Evolutionary conservation across 1,140 invertebrate genomes (phyloP), one percentile per base, ranked within the genome.

Genomic region (Magallana ariakensis): DNA sequence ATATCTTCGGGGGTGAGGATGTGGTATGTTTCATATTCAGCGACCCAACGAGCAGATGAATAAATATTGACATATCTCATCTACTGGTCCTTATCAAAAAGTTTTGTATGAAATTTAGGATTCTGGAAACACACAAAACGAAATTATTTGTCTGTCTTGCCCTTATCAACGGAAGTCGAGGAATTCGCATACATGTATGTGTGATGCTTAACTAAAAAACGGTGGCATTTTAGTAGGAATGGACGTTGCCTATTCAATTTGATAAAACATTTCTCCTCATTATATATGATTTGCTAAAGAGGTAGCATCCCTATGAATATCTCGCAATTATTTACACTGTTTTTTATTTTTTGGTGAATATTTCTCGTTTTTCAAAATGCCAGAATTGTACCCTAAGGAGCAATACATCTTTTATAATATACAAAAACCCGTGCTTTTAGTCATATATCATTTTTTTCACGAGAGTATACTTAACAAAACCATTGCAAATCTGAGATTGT

Each of bases 41-140:
- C 66, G 33, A 75, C 66, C 19, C 66, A 26, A 33, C 33, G 66
- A 75, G 22, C 66, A 75, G 66, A 75, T 75, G 66, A 75, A 75
- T 75, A 75, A 75, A 75, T 75, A 75, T 75, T 75, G 66, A 75
- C 33, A 75, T 75, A 75, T 26, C 66, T 75, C 66, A 75, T 75
- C 66, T 9, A 33, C 66, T 26, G 26, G 66, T 75, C 66, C 22
- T 75, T 75, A 75, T 75, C 66, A 26, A 26, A 75, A 26, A 33
- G 10, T 26, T 26, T 75, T 75, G 22, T 26, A 33, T 75, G 66
- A 75, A 46, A 75, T 75, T 33, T n/a, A 62, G 19, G 16, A 62
- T 62, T 75, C 22, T 26, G 66, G 4, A 33, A 75, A 75, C 22
- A 75, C 15, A 75, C 66, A 75, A 19, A 75, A 75, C 22, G 19